Evolutionary conservation across 2,797 vertebrate species (phyloP).

Genomic region (Sylvia borin): DNA sequence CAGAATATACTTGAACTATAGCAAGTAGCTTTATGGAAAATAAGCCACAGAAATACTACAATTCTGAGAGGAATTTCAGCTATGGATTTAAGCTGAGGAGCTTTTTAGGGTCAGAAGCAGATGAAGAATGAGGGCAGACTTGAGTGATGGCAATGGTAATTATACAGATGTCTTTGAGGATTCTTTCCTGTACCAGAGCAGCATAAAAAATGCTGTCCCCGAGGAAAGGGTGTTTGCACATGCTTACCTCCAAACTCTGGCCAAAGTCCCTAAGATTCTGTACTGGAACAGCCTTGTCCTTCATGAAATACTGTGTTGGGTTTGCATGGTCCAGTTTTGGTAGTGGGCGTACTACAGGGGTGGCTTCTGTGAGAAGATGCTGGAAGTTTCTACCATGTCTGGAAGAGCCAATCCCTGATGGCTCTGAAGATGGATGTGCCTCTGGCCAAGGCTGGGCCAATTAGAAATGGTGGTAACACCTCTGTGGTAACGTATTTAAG

Average conservation of each 20-base stretch:
- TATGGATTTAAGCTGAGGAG: neutral
- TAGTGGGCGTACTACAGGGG: rapidly evolving
- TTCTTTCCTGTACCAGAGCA: neutral
- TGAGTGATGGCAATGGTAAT: neutral
- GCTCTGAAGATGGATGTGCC: rapidly evolving
- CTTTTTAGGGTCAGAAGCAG: neutral
- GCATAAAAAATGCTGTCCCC: neutral
- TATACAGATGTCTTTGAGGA: neutral
- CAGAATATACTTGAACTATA: neutral
- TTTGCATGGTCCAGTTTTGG: neutral
- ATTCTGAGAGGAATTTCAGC: neutral
- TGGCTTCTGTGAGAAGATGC: neutral
- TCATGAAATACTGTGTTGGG: neutral
- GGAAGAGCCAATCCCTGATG: neutral
- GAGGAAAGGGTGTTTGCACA: neutral
- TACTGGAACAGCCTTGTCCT: neutral
- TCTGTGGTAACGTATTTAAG: neutral
- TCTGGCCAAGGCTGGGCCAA: neutral
- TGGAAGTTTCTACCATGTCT: neutral
- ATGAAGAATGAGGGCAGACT: neutral
- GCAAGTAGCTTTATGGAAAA: neutral
- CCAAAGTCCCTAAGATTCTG: neutral
- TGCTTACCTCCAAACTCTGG: neutral
- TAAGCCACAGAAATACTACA: neutral
- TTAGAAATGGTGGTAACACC: neutral